Evolutionary conservation across 2,797 vertebrate species (phyloP).

Genomic region (Pantherophis vulpinus): DNA sequence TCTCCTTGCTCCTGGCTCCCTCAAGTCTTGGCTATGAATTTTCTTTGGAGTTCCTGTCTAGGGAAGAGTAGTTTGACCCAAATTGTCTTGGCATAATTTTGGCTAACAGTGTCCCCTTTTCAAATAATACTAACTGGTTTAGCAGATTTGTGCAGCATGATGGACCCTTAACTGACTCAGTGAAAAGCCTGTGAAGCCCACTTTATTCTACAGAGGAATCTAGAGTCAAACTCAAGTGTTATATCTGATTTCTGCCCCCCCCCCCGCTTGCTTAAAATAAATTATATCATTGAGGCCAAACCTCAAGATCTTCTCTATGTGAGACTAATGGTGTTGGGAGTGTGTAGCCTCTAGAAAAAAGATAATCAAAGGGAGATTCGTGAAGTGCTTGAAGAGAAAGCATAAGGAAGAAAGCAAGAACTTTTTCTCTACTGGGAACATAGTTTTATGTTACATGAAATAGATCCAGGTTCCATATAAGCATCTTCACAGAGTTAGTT

Average conservation of each 20-base stretch:
- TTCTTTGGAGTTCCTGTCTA: background rate
- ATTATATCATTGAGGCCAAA: background rate
- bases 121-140: background rate
- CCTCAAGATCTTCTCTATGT: background rate
- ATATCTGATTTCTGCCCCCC: background rate
- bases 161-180: background rate
- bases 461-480: background rate
- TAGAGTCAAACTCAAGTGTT: background rate
- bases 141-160: background rate
- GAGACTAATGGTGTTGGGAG: background rate
- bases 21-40: background rate
- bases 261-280: background rate
- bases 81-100: background rate
- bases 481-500: background rate
- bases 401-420: background rate
- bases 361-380: background rate
- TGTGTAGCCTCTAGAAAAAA: background rate
- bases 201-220: background rate
- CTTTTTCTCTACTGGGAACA: background rate
- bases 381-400: background rate
- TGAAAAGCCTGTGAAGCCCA: background rate
- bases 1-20: background rate
- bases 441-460: background rate
- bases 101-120: background rate
- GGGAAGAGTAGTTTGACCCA: background rate